Percentiles rank a stretch among this genome's conserved stretches.
These are phyloP conservation scores for Caenorhabditis elegans DNA, from an alignment of 1,140 invertebrate species.

Conservation along the genomic window DNA sequence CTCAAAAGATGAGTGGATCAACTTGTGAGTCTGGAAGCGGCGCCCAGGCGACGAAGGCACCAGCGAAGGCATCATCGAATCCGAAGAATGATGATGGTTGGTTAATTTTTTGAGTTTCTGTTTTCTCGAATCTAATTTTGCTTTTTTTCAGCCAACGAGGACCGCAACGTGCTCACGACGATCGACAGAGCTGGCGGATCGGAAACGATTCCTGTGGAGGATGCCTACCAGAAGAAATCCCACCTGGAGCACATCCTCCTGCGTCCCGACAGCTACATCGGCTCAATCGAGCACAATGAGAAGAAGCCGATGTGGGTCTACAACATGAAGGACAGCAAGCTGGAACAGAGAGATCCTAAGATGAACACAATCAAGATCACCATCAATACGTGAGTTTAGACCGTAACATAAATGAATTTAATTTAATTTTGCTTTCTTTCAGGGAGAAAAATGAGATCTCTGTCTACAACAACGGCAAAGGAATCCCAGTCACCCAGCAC, in stretches of 20 bases:
- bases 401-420: too few species aligned
- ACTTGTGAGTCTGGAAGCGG: constrained; percentile 8
- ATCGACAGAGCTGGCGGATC: constrained; percentile 38
- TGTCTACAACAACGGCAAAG: constrained; percentile 96
- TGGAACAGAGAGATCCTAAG: constrained; percentile 86
- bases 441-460: constrained; percentile 87
- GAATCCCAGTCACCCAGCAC: constrained; percentile 95
- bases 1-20: constrained; percentile 18
- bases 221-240: constrained; percentile 97
- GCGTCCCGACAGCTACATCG: constrained; percentile 97
- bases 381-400: constrained; percentile 78
- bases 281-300: constrained; percentile 79
- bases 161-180: constrained; percentile 45
- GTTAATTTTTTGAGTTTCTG: not conserved
- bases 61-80: not conserved
- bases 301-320: constrained; percentile 84
- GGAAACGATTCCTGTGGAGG: constrained; percentile 76
- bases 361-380: constrained; percentile 97
- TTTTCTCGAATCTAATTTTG: not conserved
- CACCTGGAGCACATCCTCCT: constrained; percentile 96
- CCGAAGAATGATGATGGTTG: not conserved
- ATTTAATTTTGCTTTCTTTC: constrained; percentile 58
- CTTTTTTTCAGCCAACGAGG: constrained; percentile 21
- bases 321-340: constrained; percentile 76
- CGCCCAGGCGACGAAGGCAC: constrained; percentile 12